Evolutionary conservation across 2,888 invertebrate species (phyloP).

Genomic region (Coelinius sp.): DNA sequence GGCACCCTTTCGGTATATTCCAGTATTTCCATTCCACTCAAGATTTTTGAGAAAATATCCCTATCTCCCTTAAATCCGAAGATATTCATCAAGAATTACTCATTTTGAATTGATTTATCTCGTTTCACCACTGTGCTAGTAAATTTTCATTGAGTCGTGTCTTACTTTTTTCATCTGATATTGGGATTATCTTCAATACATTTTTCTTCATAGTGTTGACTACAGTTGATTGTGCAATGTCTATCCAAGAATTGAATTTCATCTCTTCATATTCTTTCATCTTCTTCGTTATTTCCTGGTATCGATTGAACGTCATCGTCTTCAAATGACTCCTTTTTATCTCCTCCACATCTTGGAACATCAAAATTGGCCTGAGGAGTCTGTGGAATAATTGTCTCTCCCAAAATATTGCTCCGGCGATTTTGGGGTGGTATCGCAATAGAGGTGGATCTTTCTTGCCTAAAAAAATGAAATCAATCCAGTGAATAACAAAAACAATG

Average conservation of each 20-base stretch:
- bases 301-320: slow-evolving; percentile 83
- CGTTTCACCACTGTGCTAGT: too few species aligned
- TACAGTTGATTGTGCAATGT: slow-evolving; percentile 76
- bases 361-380: slow-evolving; percentile 85
- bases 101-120: too few species aligned
- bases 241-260: slow-evolving; percentile 81
- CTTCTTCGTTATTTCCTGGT: slow-evolving; percentile 81
- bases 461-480: slow-evolving; percentile 54
- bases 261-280: slow-evolving; percentile 83
- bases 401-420: slow-evolving; percentile 91
- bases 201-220: slow-evolving; percentile 80
- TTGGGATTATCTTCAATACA: slow-evolving; percentile 75
- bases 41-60: too few species aligned
- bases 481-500: not conserved
- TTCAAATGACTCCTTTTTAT: slow-evolving; percentile 82
- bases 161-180: slow-evolving; percentile 49
- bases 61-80: too few species aligned
- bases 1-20: too few species aligned
- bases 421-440: slow-evolving; percentile 82
- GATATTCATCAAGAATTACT: too few species aligned
- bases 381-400: slow-evolving; percentile 83
- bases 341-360: slow-evolving; percentile 82
- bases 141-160: too few species aligned
- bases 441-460: slow-evolving; percentile 80
- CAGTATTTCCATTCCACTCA: too few species aligned